phyloP scores from a whole-genome alignment of 2,797 vertebrate genomes.

The Champsocephalus esox region DNA sequence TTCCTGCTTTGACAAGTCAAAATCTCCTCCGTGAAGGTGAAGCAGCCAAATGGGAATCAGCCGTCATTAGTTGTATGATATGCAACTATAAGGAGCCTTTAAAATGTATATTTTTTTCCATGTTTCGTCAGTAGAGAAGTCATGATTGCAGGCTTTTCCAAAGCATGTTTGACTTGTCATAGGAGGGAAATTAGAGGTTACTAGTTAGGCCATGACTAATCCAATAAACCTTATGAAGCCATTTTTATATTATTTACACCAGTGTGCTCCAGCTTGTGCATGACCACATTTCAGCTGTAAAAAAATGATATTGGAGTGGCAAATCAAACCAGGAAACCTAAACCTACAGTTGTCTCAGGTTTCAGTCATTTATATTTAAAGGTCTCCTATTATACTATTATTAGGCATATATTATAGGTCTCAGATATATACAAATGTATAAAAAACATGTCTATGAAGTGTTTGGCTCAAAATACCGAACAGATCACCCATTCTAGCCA shows the following conservation, averaged over 20 bases:
- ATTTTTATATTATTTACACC: neutral
- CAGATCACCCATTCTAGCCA: no score
- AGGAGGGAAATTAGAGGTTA: neutral
- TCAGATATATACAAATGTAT: no score
- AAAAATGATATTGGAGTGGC: neutral
- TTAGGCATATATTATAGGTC: no score
- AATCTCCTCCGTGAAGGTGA: neutral
- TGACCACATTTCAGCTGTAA: neutral
- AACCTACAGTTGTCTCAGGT: neutral
- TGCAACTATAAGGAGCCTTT: neutral
- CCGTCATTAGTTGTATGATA: neutral
- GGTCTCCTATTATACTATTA: no score
- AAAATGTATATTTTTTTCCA: neutral
- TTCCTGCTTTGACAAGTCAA: no score
- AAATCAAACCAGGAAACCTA: neutral
- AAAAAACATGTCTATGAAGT: no score
- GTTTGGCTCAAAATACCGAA: no score
- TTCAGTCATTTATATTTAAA: neutral
- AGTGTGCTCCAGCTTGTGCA: slow-evolving; percentile 1
- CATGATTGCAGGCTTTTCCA: neutral
- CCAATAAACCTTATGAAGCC: neutral
- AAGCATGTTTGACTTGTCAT: neutral
- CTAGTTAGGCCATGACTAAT: neutral
- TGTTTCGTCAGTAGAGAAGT: neutral
- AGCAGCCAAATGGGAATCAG: neutral